These are phyloP conservation scores for Upupa epops DNA, from an alignment of 2,113 vertebrate species.

Conservation along the genomic window DNA sequence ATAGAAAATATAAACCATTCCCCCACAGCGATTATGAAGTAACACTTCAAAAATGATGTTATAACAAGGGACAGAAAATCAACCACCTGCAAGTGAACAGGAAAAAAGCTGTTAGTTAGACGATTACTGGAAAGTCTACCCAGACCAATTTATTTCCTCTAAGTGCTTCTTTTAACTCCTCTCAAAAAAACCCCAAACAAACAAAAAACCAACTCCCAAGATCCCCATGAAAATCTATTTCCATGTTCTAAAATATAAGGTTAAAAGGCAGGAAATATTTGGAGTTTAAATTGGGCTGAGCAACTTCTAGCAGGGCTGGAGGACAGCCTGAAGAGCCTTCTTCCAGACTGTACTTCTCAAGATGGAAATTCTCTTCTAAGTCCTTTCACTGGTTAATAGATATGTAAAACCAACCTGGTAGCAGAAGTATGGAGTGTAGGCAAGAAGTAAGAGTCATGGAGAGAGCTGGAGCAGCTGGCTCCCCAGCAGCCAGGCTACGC, in stretches of 20 bases:
- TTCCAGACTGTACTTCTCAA: background rate
- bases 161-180: background rate
- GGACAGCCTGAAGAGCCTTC: background rate
- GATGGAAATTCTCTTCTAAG: background rate
- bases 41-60: background rate
- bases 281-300: background rate
- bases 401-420: conserved; percentile 34
- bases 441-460: conserved; percentile 31
- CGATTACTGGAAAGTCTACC: background rate
- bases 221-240: background rate
- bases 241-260: background rate
- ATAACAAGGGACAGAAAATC: background rate
- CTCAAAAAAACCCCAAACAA: background rate
- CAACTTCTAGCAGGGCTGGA: background rate
- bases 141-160: background rate
- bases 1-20: background rate
- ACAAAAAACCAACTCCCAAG: background rate
- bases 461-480: background rate
- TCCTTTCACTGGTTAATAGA: conserved; percentile 19
- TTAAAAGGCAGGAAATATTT: background rate
- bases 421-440: background rate
- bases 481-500: background rate
- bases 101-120: background rate
- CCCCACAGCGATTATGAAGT: background rate
- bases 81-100: background rate